These are phyloP conservation scores for Phania funesta DNA, from an alignment of 2,888 invertebrate genomes.

Conservation along the genomic window DNA sequence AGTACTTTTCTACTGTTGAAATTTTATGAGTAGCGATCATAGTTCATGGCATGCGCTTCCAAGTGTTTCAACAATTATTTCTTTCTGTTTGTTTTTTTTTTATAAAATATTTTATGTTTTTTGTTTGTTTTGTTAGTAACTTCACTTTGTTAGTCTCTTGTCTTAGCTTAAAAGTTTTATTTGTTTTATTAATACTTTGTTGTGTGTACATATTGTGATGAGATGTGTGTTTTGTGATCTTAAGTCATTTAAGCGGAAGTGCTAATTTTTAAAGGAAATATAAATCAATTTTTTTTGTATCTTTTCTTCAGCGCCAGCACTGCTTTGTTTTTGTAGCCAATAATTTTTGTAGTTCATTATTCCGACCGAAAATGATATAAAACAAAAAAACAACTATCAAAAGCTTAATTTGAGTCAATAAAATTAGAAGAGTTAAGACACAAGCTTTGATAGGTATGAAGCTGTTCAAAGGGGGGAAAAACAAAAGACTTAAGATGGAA, in stretches of 20 bases:
- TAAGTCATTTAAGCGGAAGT: conserved; percentile 64
- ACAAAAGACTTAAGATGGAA: conserved; percentile 55
- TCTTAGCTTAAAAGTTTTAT: conserved; percentile 25
- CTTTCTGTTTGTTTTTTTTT: background rate
- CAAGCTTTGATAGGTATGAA: conserved; percentile 45
- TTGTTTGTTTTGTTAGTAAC: background rate
- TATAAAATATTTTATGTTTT: conserved; percentile 21
- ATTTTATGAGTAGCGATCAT: conserved; percentile 24
- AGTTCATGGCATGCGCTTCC: conserved; percentile 63
- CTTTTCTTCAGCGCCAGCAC: conserved; percentile 34
- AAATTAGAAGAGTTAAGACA: conserved; percentile 65
- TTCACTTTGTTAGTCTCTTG: background rate
- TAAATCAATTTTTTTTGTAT: conserved; percentile 61
- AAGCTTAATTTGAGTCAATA: background rate
- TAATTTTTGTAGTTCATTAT: background rate
- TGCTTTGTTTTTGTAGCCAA: background rate
- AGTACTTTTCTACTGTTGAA: conserved; percentile 1
- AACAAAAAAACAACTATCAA: conserved; percentile 20
- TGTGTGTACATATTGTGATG: background rate
- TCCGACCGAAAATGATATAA: background rate
- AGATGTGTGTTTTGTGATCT: conserved; percentile 49
- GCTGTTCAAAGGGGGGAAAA: background rate
- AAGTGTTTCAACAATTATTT: conserved; percentile 36
- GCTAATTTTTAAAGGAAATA: conserved; percentile 66
- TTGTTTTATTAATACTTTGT: conserved; percentile 50